phyloP scores from a whole-genome alignment of 2,888 invertebrate species.

The Mesochorus sp. region DNA sequence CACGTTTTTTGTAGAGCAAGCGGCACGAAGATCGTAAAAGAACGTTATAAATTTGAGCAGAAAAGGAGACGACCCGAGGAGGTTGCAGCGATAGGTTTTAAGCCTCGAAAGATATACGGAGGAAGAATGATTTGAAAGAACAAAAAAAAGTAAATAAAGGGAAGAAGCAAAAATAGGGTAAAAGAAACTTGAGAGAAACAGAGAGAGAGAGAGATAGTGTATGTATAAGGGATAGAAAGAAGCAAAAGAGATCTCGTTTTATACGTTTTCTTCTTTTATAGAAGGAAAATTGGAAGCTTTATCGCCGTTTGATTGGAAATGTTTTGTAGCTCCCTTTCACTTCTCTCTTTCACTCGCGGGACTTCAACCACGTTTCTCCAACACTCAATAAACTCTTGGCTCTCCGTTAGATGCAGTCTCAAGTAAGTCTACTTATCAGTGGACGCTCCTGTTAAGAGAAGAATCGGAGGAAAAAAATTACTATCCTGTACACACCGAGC shows the following conservation, averaged over 20 bases:
- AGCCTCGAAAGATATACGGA: neutral
- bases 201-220: constrained; percentile 36
- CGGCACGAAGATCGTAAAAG: constrained; percentile 6
- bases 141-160: neutral
- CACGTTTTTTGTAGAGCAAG: constrained; percentile 29
- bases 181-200: constrained; percentile 28
- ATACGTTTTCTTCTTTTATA: constrained; percentile 64
- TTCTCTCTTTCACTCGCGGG: neutral
- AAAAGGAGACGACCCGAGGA: constrained; percentile 5
- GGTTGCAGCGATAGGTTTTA: neutral
- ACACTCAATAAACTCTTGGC: constrained; percentile 36
- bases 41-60: constrained; percentile 7
- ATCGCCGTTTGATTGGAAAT: constrained; percentile 72
- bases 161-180: neutral
- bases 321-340: constrained; percentile 60
- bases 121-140: neutral
- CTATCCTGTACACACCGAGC: constrained; percentile 34
- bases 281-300: constrained; percentile 74
- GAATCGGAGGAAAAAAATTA: constrained; percentile 7
- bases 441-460: neutral
- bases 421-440: constrained; percentile 23
- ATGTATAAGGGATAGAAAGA: constrained; percentile 44
- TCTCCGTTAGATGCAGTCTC: constrained; percentile 46
- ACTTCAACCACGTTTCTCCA: constrained; percentile 30
- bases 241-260: constrained; percentile 56